These are phyloP conservation scores for Steatocranus sp. DNA, from an alignment of 2,797 vertebrate genomes.

Conservation along the genomic window DNA sequence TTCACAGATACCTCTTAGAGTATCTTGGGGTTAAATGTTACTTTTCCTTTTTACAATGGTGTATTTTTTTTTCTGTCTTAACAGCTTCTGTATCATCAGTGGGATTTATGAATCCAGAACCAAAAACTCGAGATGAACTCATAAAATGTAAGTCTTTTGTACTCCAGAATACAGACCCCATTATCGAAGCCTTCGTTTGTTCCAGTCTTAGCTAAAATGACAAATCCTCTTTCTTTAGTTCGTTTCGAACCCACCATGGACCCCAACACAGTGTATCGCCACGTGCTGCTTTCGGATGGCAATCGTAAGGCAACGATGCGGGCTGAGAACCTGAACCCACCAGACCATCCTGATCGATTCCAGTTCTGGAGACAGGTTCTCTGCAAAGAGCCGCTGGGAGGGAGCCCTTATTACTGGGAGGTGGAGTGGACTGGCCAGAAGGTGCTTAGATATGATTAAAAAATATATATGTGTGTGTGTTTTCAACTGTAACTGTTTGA, in stretches of 20 bases:
- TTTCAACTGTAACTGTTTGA: background rate
- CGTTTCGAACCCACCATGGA: conserved; percentile 73
- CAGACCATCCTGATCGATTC: conserved; percentile 74
- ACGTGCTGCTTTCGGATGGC: conserved; percentile 65
- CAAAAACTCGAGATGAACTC: conserved; percentile 72
- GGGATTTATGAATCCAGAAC: conserved; percentile 42
- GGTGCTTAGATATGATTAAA: conserved; percentile 18
- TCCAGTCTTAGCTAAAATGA: background rate
- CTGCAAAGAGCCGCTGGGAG: conserved; percentile 70
- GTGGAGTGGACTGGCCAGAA: conserved; percentile 77
- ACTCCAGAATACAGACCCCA: background rate
- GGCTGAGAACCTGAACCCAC: conserved; percentile 65
- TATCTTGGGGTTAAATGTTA: background rate
- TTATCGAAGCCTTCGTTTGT: background rate
- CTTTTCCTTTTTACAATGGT: background rate
- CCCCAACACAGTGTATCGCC: conserved; percentile 66
- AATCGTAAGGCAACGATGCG: conserved; percentile 64
- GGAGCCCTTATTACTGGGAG: conserved; percentile 80
- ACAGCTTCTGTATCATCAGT: conserved; percentile 5
- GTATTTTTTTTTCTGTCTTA: background rate
- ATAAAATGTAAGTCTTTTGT: conserved; percentile 72
- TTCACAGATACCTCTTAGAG: background rate
- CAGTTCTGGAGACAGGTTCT: conserved; percentile 77
- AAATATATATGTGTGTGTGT: too few species aligned
- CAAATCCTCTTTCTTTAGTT: conserved; percentile 39